phyloP scores from a whole-genome alignment of 2,797 vertebrate genomes.

The Sebastiscus tertius region DNA sequence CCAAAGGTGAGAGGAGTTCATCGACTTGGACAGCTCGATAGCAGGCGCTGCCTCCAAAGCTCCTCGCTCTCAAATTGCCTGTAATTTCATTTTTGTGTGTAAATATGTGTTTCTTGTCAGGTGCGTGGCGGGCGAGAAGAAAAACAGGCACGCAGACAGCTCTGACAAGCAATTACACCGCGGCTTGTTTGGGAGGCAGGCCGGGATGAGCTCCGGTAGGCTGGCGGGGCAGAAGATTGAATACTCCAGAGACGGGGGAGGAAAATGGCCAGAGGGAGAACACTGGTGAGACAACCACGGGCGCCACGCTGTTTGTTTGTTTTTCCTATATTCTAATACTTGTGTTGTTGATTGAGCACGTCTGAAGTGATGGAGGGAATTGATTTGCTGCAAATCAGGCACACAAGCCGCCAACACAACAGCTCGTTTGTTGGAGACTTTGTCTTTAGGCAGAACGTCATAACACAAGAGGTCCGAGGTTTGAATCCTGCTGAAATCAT shows the following conservation, averaged over 20 bases:
- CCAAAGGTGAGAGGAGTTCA: conserved; percentile 56
- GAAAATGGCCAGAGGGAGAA: conserved; percentile 36
- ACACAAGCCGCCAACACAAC: background rate
- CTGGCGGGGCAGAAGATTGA: conserved; percentile 29
- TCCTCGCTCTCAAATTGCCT: conserved; percentile 60
- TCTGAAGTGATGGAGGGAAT: conserved; percentile 4
- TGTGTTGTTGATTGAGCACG: conserved; percentile 10
- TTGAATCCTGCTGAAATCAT: background rate
- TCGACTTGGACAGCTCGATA: conserved; percentile 58
- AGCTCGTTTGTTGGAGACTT: background rate
- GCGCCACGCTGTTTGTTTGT: background rate
- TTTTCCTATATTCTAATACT: conserved; percentile 13
- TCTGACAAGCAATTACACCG: conserved; percentile 82
- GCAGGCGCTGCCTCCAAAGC: conserved; percentile 40
- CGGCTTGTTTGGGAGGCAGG: conserved; percentile 61
- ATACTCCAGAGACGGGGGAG: conserved; percentile 33
- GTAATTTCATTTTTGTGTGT: conserved; percentile 79
- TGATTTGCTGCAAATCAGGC: conserved; percentile 6
- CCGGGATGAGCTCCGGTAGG: conserved; percentile 48
- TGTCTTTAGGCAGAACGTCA: background rate
- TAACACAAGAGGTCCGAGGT: background rate
- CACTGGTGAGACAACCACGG: conserved; percentile 17
- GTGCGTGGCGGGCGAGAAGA: conserved; percentile 52
- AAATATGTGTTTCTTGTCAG: conserved; percentile 82
- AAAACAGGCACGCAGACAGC: conserved; percentile 68